A percentile compares a stretch with the other conserved stretches of the same genome.
Evolutionary conservation across 92 coral and sea anemone species (phyloP).

Genomic region (Phenganax stokvisi): DNA sequence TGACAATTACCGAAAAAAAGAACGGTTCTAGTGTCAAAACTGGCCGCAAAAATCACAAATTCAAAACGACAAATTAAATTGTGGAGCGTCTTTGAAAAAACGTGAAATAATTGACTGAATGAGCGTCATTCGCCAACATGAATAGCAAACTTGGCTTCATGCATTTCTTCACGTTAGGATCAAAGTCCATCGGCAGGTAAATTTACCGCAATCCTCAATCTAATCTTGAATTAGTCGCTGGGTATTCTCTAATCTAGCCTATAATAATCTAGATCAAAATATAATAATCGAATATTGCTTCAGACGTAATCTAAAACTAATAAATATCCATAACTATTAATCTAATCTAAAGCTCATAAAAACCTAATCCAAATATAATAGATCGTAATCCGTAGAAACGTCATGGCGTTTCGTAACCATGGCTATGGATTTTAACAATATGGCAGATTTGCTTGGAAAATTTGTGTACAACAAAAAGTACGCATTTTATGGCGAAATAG

Average conservation of each 20-base stretch:
- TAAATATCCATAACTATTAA: neutral
- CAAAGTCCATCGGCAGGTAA: slow-evolving; percentile 4
- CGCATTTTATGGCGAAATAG: slow-evolving; percentile 7
- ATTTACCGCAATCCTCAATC: too few species aligned
- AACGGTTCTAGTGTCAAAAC: neutral
- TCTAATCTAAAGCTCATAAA: neutral
- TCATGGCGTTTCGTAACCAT: slow-evolving; percentile 50
- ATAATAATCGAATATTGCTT: too few species aligned
- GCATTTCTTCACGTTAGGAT: neutral
- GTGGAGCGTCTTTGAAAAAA: neutral
- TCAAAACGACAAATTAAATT: neutral
- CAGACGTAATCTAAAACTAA: neutral
- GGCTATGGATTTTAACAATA: slow-evolving; percentile 51
- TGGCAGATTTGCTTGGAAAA: slow-evolving; percentile 56
- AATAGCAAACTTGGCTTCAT: neutral
- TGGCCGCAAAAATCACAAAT: neutral
- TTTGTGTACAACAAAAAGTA: neutral
- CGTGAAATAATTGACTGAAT: neutral
- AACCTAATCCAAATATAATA: neutral
- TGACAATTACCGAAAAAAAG: neutral
- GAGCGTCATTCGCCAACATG: neutral
- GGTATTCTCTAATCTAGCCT: too few species aligned
- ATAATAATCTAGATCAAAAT: too few species aligned
- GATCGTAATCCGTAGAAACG: neutral
- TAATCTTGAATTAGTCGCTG: too few species aligned